Conservation (phyloP, 1,140 invertebrate genomes). For the Magallana ariakensis region DNA sequence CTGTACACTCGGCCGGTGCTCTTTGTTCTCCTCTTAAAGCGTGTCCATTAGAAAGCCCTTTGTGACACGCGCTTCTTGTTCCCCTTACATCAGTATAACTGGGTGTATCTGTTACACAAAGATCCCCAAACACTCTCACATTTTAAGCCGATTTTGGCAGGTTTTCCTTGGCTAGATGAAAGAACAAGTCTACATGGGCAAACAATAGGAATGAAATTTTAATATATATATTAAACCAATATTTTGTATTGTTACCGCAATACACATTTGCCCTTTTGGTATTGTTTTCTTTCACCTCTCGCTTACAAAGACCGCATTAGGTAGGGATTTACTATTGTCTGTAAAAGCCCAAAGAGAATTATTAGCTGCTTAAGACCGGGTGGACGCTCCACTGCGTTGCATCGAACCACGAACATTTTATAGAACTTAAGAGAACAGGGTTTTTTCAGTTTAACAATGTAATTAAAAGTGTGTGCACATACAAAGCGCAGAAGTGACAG, state of each 20-base stretch:
- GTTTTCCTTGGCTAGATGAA: slow-evolving; percentile 2
- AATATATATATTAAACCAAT: slow-evolving; percentile 20
- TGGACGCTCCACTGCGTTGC: not conserved
- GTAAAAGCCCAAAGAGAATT: slow-evolving; percentile 2
- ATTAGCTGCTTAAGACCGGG: not conserved
- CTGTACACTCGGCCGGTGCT: no score
- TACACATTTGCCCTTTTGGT: slow-evolving; percentile 13
- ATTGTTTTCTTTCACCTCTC: slow-evolving; percentile 32
- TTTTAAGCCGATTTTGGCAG: not conserved
- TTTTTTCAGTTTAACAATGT: slow-evolving; percentile 11
- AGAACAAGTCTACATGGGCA: not conserved
- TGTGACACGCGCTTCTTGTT: not conserved
- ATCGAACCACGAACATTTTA: not conserved
- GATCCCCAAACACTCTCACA: not conserved
- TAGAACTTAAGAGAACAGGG: not conserved
- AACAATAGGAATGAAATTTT: slow-evolving; percentile 3
- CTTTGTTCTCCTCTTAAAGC: no score
- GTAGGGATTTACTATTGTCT: slow-evolving; percentile 22
- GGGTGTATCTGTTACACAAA: not conserved
- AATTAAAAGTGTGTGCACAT: slow-evolving; percentile 30
- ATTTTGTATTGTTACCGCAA: slow-evolving; percentile 19
- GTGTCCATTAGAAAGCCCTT: not conserved
- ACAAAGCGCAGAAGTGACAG: not conserved
- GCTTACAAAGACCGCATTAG: slow-evolving; percentile 19
- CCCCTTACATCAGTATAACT: not conserved